Evolutionary conservation across 2,888 invertebrate species (phyloP).

Genomic region (Mythimna loreyi): DNA sequence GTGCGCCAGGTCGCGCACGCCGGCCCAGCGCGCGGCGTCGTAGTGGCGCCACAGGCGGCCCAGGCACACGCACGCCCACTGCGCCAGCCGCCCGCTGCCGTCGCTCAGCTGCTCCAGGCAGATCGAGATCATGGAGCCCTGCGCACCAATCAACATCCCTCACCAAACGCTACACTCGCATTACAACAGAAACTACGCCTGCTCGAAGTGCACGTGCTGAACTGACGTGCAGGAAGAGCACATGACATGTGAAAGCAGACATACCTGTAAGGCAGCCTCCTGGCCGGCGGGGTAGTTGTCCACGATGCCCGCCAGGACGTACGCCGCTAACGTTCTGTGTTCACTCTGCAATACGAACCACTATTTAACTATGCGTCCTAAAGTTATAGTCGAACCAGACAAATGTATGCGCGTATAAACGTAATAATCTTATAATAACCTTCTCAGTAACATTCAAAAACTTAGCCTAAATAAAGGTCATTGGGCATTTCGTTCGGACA

Average conservation of each 20-base stretch:
- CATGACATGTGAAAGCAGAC: background rate
- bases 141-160: background rate
- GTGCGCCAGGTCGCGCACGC: constrained; percentile 98
- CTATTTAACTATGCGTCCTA: background rate
- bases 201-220: background rate
- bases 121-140: constrained; percentile 97
- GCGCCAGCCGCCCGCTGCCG: constrained; percentile 92
- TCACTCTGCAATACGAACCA: constrained; percentile 90
- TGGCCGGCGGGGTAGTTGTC: constrained; percentile 97
- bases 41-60: constrained; percentile 97
- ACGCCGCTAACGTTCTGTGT: constrained; percentile 98
- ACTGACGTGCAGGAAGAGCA: background rate
- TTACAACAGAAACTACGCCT: background rate
- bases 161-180: background rate
- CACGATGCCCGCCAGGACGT: constrained; percentile 98
- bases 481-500: no score
- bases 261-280: constrained; percentile 94
- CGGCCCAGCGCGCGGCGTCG: constrained; percentile 96
- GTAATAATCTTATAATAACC: no score
- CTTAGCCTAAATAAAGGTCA: no score
- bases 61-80: constrained; percentile 98
- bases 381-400: background rate
- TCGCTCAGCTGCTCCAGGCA: constrained; percentile 97
- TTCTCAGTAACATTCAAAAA: no score
- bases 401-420: background rate